A percentile compares a stretch with the other conserved stretches of the same genome.
Evolutionary conservation across 2,113 vertebrate genomes (phyloP).

Genomic region (Callipepla squamata): DNA sequence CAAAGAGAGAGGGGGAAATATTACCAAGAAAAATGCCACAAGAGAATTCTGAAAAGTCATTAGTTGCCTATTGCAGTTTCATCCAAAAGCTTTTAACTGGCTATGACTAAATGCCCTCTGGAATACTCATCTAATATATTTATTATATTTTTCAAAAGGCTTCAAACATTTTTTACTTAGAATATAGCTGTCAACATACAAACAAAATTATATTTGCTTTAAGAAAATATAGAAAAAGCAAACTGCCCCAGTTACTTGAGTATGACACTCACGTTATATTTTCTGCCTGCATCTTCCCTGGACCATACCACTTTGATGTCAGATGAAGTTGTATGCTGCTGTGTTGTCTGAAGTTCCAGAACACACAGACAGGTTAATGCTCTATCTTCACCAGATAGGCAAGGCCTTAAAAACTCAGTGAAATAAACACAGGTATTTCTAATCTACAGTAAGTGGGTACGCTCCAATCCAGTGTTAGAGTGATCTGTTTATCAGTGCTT

Average conservation of each 20-base stretch:
- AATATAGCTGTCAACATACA: neutral
- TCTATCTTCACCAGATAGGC: neutral
- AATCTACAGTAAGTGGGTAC: neutral
- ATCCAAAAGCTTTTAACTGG: neutral
- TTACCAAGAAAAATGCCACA: constrained; percentile 2
- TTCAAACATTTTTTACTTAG: neutral
- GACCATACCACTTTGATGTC: neutral
- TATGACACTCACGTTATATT: neutral
- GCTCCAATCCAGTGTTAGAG: neutral
- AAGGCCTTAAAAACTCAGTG: neutral
- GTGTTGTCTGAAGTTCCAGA: neutral
- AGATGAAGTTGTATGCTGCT: rapidly evolving
- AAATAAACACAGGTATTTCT: neutral
- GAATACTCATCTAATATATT: neutral
- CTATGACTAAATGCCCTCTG: neutral
- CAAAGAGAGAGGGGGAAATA: neutral
- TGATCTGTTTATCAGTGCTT: neutral
- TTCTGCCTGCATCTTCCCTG: neutral
- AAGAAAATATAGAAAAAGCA: neutral
- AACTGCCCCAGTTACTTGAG: neutral
- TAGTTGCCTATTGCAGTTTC: neutral
- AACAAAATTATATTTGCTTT: neutral
- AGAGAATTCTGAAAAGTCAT: constrained; percentile 24
- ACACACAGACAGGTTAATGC: neutral
- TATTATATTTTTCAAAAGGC: neutral